Evolutionary conservation across 2,797 vertebrate genomes (phyloP).

Genomic region (Phrynocephalus guinanensis): DNA sequence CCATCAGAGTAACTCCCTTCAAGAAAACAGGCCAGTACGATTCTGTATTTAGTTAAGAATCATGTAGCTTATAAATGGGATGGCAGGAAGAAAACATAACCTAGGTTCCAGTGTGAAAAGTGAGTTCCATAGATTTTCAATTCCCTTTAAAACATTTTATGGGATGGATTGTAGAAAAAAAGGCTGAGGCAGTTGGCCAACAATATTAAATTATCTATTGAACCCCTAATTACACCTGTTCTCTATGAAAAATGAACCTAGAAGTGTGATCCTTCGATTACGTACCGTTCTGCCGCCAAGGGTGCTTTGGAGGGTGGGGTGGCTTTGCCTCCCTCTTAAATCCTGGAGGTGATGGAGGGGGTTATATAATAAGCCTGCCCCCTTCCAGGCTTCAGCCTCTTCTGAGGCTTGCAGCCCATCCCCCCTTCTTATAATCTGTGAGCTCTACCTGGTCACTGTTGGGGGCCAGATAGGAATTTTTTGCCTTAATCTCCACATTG

Average conservation of each 20-base stretch:
- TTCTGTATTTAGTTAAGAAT: conserved; percentile 33
- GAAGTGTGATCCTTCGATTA: background rate
- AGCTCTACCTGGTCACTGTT: no score
- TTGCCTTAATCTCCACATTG: no score
- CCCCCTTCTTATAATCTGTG: no score
- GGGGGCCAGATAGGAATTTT: no score
- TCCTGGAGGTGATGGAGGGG: no score
- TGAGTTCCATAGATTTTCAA: background rate
- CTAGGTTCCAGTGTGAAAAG: conserved; percentile 4
- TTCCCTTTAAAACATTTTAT: background rate
- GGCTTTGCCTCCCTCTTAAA: no score
- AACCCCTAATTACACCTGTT: background rate
- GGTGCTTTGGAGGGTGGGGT: no score
- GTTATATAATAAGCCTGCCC: no score
- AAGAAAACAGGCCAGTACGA: background rate
- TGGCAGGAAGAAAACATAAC: background rate
- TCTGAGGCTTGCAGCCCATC: no score
- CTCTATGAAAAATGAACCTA: background rate
- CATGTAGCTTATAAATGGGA: conserved; percentile 1
- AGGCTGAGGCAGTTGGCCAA: background rate
- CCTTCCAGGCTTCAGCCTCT: no score
- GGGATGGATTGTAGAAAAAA: background rate
- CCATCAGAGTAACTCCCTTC: background rate
- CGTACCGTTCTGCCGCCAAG: background rate
- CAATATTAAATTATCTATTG: background rate